Conservation (phyloP, 2,797 vertebrate genomes). For the Sebastes glaucus region DNA sequence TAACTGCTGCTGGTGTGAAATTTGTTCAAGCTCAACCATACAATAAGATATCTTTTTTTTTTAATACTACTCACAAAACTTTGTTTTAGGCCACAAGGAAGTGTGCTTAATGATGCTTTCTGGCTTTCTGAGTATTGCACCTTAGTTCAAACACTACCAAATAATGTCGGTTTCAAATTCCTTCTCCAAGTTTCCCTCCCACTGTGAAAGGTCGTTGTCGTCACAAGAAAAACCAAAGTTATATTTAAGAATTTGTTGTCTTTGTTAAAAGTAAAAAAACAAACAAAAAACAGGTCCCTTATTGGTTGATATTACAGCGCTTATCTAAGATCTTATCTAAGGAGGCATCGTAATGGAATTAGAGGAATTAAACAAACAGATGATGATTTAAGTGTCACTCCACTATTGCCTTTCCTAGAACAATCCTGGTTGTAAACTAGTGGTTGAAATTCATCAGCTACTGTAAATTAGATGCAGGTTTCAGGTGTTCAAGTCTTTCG, state of each 20-base stretch:
- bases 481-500: background rate
- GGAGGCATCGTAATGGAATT: background rate
- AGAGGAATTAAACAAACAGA: background rate
- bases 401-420: conserved; percentile 49
- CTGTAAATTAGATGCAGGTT: conserved; percentile 22
- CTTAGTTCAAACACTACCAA: conserved; percentile 37
- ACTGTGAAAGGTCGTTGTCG: conserved; percentile 15
- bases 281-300: background rate
- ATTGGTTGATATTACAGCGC: background rate
- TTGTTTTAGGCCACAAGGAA: conserved; percentile 15
- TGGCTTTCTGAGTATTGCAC: conserved; percentile 38
- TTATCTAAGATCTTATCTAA: background rate
- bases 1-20: conserved; percentile 16
- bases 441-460: conserved; percentile 24
- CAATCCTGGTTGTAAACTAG: background rate
- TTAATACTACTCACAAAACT: conserved; percentile 27
- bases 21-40: conserved; percentile 34
- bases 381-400: conserved; percentile 16
- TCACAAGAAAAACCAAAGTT: conserved; percentile 63
- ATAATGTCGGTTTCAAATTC: background rate
- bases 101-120: conserved; percentile 1
- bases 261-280: conserved; percentile 14
- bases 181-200: conserved; percentile 23
- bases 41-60: conserved; percentile 3
- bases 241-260: conserved; percentile 29